Base-by-base conservation (phyloP, 2,797 vertebrate genomes). In the Lepidocolaptes lacrymiger region DNA sequence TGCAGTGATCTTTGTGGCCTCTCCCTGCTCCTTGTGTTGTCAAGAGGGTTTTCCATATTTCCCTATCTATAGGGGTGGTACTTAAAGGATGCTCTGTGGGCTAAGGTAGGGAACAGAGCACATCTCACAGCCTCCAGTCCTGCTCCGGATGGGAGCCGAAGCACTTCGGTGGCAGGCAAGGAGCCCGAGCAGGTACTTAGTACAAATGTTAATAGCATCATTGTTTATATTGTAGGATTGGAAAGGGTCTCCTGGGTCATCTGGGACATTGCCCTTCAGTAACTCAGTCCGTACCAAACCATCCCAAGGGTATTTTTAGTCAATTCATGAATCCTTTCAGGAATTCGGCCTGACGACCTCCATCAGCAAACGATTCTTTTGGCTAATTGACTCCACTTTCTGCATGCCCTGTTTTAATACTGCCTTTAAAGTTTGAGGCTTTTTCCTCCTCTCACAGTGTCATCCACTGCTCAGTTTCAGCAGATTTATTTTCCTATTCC, bases 161-260 rank as follows among this genome's bases (percentile, higher is more conserved):
- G 63, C 1, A 0, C 58, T 48, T 12, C 2, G 0, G 46, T 64
- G 63, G 51, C 61, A 64, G 88, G 37, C 10, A 0, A 89, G 68
- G 90, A 96, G 73, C 93, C 81, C 1, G 1, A 56, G 83, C 95
- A 96, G 91, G 91, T 96, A 95, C 83, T 95, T 91, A 89, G 88
- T 77, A 88, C 96, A 82, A 90, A 94, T 95, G 95, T 96, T 96
- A 95, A 96, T 96, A 89, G 95, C 68, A 0, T 94, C 93, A 95
- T 96, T 97, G 96, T 96, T 97, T 97, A 96, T 96, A 92, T 84
- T 95, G 91, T 85, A 39, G 91, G 86, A 96, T 96, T 92, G 91
- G 88, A 97, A 96, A 68, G 93, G 94, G 95, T 87, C 96, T 97
- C 95, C 92, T 94, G 96, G 95, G 95, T 97, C 94, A 96, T 88